Percentiles rank a stretch among this genome's conserved stretches.
Evolutionary conservation across 2,797 vertebrate species (phyloP).

Genomic region (Cryptoprocta ferox): DNA sequence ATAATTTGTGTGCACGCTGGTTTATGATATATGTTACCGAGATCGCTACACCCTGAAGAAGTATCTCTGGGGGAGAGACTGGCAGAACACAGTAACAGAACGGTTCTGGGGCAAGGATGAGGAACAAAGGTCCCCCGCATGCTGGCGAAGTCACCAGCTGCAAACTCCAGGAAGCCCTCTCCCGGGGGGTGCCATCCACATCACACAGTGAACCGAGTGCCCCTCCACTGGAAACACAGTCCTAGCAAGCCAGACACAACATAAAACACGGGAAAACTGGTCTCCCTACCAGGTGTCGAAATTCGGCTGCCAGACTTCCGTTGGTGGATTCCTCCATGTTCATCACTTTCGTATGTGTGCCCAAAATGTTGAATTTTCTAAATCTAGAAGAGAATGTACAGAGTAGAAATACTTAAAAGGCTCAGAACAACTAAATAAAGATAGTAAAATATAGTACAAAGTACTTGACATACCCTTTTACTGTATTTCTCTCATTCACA

Average conservation of each 20-base stretch:
- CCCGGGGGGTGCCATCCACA: fast-evolving
- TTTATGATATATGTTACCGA: neutral
- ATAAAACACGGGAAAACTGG: neutral
- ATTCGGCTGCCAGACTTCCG: constrained; percentile 96
- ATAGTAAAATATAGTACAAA: neutral
- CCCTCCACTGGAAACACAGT: fast-evolving
- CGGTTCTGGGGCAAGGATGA: neutral
- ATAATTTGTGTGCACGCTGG: fast-evolving
- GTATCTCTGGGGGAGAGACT: neutral
- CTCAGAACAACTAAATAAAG: neutral
- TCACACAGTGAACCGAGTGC: neutral
- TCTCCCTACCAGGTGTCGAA: constrained; percentile 93
- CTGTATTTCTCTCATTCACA: constrained; percentile 90
- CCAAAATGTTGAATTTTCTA: constrained; percentile 97
- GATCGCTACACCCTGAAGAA: neutral
- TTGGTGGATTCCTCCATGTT: constrained; percentile 99
- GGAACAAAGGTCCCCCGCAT: neutral
- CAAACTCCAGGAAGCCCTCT: neutral
- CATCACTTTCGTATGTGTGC: constrained; percentile 97
- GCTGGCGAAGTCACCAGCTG: neutral
- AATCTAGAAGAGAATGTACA: constrained; percentile 85
- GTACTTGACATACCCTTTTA: constrained; percentile 91
- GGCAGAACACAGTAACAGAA: neutral
- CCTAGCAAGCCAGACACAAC: neutral
- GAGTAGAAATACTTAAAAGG: constrained; percentile 37